A percentile compares a stretch with the other conserved stretches of the same genome.
These are phyloP conservation scores for Proteles cristata DNA, from an alignment of 2,113 vertebrate species.

Conservation along the genomic window DNA sequence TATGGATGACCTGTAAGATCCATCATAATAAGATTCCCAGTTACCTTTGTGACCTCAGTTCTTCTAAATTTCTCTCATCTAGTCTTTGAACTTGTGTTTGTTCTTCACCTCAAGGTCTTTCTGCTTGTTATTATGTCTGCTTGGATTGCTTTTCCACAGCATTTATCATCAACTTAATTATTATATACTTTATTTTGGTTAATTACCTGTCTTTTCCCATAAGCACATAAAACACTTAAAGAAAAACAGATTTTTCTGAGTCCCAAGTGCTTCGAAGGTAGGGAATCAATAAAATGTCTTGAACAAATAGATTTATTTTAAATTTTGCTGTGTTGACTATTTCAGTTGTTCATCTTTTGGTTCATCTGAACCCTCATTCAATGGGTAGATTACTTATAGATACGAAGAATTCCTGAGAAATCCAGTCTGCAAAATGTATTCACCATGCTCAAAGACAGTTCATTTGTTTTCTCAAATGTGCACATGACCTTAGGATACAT, in stretches of 20 bases:
- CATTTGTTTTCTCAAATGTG: neutral
- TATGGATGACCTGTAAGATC: neutral
- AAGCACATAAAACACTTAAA: neutral
- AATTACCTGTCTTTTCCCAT: neutral
- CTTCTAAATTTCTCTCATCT: neutral
- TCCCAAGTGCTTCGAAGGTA: neutral
- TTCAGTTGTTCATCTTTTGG: neutral
- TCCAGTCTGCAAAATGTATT: neutral
- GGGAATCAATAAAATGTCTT: neutral
- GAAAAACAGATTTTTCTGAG: neutral
- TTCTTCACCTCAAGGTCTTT: neutral
- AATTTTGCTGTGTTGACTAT: neutral
- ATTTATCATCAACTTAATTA: neutral
- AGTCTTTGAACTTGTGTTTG: neutral
- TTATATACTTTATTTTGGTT: neutral
- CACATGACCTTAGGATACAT: neutral
- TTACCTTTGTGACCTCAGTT: neutral
- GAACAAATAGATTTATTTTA: slow-evolving; percentile 2
- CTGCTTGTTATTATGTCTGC: neutral
- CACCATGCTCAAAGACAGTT: neutral
- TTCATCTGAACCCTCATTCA: neutral
- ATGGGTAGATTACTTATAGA: neutral
- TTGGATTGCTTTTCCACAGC: neutral
- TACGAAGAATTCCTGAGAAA: neutral
- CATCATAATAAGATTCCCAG: neutral